Evolutionary conservation across 2,113 vertebrate genomes (phyloP).

Genomic region (Sylvietta virens): DNA sequence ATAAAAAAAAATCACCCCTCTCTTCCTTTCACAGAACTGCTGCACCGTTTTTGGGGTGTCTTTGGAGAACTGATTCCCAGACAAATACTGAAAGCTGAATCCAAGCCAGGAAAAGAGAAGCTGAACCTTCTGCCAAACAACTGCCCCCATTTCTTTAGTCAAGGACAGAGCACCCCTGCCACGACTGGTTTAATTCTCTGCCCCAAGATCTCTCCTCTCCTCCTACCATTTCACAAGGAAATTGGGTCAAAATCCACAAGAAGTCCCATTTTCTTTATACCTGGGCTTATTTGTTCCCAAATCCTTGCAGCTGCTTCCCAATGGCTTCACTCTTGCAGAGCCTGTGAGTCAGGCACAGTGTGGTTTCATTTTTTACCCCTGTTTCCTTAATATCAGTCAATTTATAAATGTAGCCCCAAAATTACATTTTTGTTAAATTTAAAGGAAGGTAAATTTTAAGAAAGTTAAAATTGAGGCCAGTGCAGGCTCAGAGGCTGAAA

Average conservation of each 20-base stretch:
- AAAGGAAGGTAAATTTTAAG: neutral
- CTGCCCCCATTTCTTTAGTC: accelerated
- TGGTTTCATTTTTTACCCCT: neutral
- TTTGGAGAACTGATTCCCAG: neutral
- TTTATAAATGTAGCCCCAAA: neutral
- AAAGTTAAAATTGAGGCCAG: neutral
- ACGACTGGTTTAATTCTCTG: neutral
- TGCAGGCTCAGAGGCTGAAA: neutral
- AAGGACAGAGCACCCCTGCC: neutral
- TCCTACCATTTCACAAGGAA: neutral
- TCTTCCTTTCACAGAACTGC: neutral
- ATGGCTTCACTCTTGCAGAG: neutral
- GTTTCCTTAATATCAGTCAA: accelerated
- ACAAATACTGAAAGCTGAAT: neutral
- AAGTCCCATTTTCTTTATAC: neutral
- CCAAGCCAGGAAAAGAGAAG: neutral
- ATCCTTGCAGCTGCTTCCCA: neutral
- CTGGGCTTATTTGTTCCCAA: accelerated
- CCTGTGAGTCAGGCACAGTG: accelerated
- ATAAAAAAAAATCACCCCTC: neutral
- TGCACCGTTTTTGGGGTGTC: neutral
- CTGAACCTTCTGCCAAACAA: neutral
- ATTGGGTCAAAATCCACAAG: neutral
- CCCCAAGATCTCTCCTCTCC: neutral
- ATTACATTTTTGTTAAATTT: neutral